Conservation (phyloP, 1,140 invertebrate species). For the Euwallacea similis region DNA sequence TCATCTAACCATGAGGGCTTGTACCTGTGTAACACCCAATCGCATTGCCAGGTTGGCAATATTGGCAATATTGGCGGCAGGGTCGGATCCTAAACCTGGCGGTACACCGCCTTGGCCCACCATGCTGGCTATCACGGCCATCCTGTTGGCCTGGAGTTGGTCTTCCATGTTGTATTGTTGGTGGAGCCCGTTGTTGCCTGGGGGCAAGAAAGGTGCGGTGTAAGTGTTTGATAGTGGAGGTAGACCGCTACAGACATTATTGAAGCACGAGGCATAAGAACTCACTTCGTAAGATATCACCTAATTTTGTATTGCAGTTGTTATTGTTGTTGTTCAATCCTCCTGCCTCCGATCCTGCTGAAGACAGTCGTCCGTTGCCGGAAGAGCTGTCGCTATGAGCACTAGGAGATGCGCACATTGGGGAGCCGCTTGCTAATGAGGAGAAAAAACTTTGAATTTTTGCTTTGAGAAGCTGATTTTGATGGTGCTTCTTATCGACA, state of each 20-base stretch:
- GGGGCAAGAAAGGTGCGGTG: neutral
- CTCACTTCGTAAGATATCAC: constrained; percentile 65
- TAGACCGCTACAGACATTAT: neutral
- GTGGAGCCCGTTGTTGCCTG: constrained; percentile 54
- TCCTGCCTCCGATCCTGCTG: constrained; percentile 73
- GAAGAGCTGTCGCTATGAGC: constrained; percentile 81
- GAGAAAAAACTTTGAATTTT: constrained; percentile 6
- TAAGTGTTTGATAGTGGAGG: neutral
- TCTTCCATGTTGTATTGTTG: constrained; percentile 71
- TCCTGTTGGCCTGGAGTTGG: constrained; percentile 69
- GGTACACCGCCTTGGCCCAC: constrained; percentile 61
- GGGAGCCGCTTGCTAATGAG: constrained; percentile 56
- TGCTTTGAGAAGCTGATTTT: neutral
- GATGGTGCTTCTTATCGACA: too few species aligned
- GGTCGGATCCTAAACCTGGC: constrained; percentile 52
- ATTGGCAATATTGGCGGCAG: constrained; percentile 65
- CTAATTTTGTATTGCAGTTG: constrained; percentile 72
- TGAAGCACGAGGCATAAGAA: constrained; percentile 21
- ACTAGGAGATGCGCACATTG: constrained; percentile 75
- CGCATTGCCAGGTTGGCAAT: constrained; percentile 80
- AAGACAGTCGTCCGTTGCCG: constrained; percentile 74
- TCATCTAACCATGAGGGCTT: neutral
- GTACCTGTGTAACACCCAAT: constrained; percentile 60
- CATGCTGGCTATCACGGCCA: constrained; percentile 74
- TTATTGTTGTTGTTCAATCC: constrained; percentile 69